Conservation (phyloP, 2,797 vertebrate species). For the Lerista edwardsae region DNA sequence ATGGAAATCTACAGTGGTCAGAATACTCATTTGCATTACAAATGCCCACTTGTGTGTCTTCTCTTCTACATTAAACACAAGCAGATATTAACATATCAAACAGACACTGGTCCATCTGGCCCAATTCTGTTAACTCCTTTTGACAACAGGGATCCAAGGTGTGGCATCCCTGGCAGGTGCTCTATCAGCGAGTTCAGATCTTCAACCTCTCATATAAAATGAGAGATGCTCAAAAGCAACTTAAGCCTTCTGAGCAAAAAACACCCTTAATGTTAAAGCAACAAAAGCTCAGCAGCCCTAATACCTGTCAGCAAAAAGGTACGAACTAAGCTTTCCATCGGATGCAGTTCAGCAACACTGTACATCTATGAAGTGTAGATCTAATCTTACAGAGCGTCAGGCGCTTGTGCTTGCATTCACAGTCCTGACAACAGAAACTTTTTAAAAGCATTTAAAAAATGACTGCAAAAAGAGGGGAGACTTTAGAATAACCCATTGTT, state of each 20-base stretch:
- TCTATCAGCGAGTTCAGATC: no score
- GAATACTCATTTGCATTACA: background rate
- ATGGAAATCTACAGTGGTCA: background rate
- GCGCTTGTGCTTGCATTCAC: background rate
- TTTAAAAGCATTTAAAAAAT: background rate
- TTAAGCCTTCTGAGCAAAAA: background rate
- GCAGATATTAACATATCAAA: background rate
- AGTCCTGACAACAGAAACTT: background rate
- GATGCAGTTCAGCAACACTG: background rate
- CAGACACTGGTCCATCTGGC: background rate
- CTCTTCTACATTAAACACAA: background rate
- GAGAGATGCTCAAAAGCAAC: background rate
- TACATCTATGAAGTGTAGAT: background rate
- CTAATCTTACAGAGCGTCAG: conserved; percentile 1
- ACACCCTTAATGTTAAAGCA: background rate
- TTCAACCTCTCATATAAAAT: background rate
- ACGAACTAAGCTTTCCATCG: background rate
- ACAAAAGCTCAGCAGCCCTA: conserved; percentile 29
- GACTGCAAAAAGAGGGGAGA: background rate
- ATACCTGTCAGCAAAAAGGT: background rate
- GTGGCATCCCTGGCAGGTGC: background rate
- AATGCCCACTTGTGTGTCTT: background rate
- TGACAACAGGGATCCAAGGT: background rate
- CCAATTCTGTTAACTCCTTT: no score
- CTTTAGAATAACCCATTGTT: background rate